A percentile compares a stretch with the other conserved stretches of the same genome.
phyloP scores from a whole-genome alignment of 2,888 invertebrate species.

The Synanthedon tipuliformis region DNA sequence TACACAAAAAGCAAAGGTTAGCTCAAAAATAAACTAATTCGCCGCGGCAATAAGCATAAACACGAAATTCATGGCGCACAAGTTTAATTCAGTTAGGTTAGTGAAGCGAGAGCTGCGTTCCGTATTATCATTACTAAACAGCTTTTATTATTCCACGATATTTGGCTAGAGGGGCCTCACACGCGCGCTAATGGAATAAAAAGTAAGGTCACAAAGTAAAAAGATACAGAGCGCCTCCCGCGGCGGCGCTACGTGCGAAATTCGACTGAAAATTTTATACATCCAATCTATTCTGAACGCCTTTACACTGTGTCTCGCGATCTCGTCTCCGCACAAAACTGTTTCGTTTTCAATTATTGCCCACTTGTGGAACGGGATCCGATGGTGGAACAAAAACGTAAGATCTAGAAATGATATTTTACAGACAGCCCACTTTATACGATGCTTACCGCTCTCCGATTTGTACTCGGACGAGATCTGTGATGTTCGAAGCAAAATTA shows the following conservation, averaged over 20 bases:
- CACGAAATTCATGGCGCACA: conserved; percentile 40
- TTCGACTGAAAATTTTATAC: conserved; percentile 69
- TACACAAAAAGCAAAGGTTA: conserved; percentile 20
- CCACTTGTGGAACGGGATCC: conserved; percentile 68
- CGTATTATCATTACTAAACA: conserved; percentile 67
- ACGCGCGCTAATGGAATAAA: conserved; percentile 69
- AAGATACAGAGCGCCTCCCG: conserved; percentile 66
- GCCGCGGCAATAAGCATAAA: conserved; percentile 38
- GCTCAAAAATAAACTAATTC: conserved; percentile 35
- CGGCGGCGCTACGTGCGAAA: conserved; percentile 63
- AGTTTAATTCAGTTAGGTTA: conserved; percentile 59
- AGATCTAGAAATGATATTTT: conserved; percentile 66
- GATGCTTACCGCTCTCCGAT: conserved; percentile 64
- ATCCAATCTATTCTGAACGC: conserved; percentile 68
- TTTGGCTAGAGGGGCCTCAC: conserved; percentile 66
- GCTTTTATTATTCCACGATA: conserved; percentile 68
- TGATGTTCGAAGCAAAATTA: conserved; percentile 63
- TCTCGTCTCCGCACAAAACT: conserved; percentile 56
- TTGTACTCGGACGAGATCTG: conserved; percentile 58
- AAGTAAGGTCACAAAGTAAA: conserved; percentile 70
- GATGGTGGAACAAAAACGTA: conserved; percentile 57
- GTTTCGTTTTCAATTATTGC: conserved; percentile 71
- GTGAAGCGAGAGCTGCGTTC: conserved; percentile 47
- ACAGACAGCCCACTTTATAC: conserved; percentile 62
- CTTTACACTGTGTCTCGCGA: conserved; percentile 65